Evolutionary conservation across 2,113 vertebrate species (phyloP), one percentile per base, ranked within the genome.

Genomic region (Setophaga petechia): DNA sequence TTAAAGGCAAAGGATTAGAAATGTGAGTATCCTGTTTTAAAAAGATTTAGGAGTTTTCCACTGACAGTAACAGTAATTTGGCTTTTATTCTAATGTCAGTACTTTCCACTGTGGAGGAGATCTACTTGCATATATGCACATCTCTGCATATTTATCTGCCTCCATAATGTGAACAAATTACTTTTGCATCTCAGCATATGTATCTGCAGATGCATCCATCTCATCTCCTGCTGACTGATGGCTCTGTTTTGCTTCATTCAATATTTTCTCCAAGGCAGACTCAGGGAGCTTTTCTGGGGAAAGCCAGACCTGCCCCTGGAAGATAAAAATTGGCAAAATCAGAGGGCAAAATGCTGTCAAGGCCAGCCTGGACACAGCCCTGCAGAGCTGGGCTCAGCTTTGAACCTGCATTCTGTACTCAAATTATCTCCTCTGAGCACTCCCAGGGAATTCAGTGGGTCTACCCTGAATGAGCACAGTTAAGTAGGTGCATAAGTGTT

Each of bases 401-500:
- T 54, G 30, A 47, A 73, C 73, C 63, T 46, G 59, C 10, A 14
- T 69, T 25, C 66, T 58, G 8, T 3, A 13, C 46, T 71, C 55
- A n/a, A 71, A 69, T 72, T 69, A 4, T 47, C 63, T 24, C 2
- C 58, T 73, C 54, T 1, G 52, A 81, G 37, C 77, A 58, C 79
- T 89, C 67, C 30, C 92, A 41, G 2, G n/a, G 85, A 71, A 86
- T 93, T 90, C 75, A 51, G 75, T 83, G 71, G 68, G 51, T 31
- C 91, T 95, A 5, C 81, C 41, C 78, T 74, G 63, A 95, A 65
- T 63, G 91, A 95, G 82, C 82, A 65, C 81, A 81, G 83, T 67
- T 95, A 92, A 94, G 90, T 80, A 92, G 94, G 96, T 95, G 68
- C 87, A 80, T 86, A 96, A 95, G 88, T 96, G 93, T 83, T 96